Evolutionary conservation across 2,888 invertebrate genomes (phyloP), one percentile per base, ranked within the genome.

Genomic region (Trissolcus brochymenae): DNA sequence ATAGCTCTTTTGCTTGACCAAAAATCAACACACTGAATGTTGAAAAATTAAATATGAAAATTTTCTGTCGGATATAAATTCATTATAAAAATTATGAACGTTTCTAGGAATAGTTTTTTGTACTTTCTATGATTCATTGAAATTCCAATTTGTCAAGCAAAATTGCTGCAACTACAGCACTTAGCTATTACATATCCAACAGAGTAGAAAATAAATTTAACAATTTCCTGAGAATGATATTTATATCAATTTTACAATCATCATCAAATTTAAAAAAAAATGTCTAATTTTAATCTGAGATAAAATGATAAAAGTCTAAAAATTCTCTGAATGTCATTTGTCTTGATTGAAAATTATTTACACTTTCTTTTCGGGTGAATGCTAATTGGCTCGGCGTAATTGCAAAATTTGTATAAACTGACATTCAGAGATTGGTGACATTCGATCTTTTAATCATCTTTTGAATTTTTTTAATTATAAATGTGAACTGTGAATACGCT

Each of bases 1-100:
- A 62, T 25, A 64, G 72, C 72, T 55, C 41, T 65, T 50, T 72
- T 65, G 72, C 72, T 72, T 65, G 56, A 55, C 65, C 41, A 41
- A 0, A 49, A 13, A 61, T 16, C 53, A 43, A 35, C 53, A 46
- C 53, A 54, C 25, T 35, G 54, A 35, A 54, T 25, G 19, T 35
- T 51, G 16, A 56, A 57, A 62, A 62, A 56, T 56, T 56, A 3
- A 43, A n/a, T 43, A 13, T 43, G 43, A 43, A 43, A n/a, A n/a
- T 43, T 43, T 43, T 43, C 25, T 4, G 25, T 25, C 25, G 4
- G 4, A 25, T 25, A 25, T 25, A 25, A 25, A 25, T 25, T 25
- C 4, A n/a, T 25, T 2, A 25, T 6, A 25, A 35, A 35, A 35
- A 35, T 35, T 9, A 11, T 0, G 35, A 43, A 43, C 43, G n/a